Evolutionary conservation across 1,140 invertebrate species (phyloP), one percentile per base, ranked within the genome.

Genomic region (Brachionus calyciflorus): DNA sequence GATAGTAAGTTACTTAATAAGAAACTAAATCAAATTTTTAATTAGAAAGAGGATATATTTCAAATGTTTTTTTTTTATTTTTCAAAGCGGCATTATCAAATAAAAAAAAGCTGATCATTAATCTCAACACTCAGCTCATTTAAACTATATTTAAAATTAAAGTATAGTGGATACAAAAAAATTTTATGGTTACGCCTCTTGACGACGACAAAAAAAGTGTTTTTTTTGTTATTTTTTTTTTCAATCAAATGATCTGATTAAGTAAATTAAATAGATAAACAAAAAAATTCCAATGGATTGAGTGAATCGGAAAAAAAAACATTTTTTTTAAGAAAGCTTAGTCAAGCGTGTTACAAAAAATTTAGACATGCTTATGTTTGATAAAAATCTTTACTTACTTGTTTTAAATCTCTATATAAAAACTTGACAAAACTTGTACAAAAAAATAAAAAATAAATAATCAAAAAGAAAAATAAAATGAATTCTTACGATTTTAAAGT

Each of bases 251-350:
- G 60, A 65, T 65, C 60, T 44, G 60, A 65, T 65, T 65, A 65
- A 65, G 60, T 65, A 24, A 65, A 65, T 65, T 44, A 65, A 26
- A 65, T 44, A 65, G 60, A 65, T 65, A 65, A 65, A 65, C 60
- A 65, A 44, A 14, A 19, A 65, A 46, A 65, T 65, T 65, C 60
- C 60, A 65, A 65, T 65, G 40, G 60, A 65, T 65, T 65, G 60
- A 65, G 21, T 65, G 60, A 65, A 65, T 65, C 60, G 60, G 60
- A 65, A 65, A 65, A 65, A 65, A 41, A 63, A 65, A 65, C 33
- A 65, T 65, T 21, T 7, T 30, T 37, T 41, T 12, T 65, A 24
- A 30, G 21, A 65, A 41, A 30, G 37, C 24, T 65, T 37, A 65
- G 21, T 65, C 37, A 65, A 14, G 60, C 60, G 40, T 44, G 19